Evolutionary conservation across 2,888 invertebrate species (phyloP).

Genomic region (Cyaniris semiargus): DNA sequence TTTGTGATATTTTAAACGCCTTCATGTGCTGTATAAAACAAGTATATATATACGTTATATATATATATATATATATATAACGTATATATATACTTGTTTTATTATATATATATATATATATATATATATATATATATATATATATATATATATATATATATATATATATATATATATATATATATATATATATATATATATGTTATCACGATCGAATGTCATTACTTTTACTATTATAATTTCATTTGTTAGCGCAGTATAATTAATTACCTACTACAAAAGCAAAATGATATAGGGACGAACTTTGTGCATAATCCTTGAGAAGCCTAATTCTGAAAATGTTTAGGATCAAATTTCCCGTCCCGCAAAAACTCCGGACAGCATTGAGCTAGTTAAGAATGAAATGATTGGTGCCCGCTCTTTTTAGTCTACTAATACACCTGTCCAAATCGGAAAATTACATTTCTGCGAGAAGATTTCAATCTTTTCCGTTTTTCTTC

Average conservation of each 20-base stretch:
- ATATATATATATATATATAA: too few relatives aligned
- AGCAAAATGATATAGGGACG: neutral
- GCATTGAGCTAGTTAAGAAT: slow-evolving; percentile 8
- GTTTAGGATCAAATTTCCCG: slow-evolving; percentile 9
- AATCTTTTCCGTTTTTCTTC: slow-evolving; percentile 19
- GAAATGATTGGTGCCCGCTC: slow-evolving; percentile 3
- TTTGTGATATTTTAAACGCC: neutral
- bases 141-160: too few relatives aligned
- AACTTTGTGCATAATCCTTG: neutral
- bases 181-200: too few relatives aligned
- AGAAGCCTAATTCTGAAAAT: neutral
- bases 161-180: too few relatives aligned
- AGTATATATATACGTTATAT: too few relatives aligned
- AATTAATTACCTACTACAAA: neutral
- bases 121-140: too few relatives aligned
- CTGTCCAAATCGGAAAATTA: slow-evolving; percentile 16
- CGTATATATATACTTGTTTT: too few relatives aligned
- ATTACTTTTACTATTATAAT: neutral
- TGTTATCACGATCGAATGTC: neutral
- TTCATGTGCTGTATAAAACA: neutral
- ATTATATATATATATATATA: too few relatives aligned
- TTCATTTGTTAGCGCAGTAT: neutral
- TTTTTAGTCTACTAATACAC: slow-evolving; percentile 22
- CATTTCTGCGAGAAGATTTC: slow-evolving; percentile 10
- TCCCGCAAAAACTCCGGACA: neutral